Percentiles rank a stretch among this genome's conserved stretches.
These are phyloP conservation scores for Drosophila lowei DNA, from an alignment of 1,140 invertebrate genomes.

Conservation along the genomic window DNA sequence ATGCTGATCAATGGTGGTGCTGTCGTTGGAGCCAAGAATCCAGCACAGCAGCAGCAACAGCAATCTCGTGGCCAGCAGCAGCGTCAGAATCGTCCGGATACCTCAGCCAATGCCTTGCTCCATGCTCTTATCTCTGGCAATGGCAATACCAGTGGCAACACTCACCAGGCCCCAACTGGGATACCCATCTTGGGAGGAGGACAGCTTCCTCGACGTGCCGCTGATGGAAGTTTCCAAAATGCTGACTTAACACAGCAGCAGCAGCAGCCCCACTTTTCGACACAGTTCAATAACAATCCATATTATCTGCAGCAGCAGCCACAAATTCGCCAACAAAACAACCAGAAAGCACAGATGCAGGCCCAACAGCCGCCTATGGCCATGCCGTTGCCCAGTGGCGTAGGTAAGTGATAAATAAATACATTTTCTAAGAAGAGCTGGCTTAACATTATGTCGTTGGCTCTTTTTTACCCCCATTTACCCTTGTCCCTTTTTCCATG, in stretches of 20 bases:
- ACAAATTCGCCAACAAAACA: slow-evolving; percentile 39
- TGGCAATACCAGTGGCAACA: slow-evolving; percentile 6
- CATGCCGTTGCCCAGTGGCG: slow-evolving; percentile 56
- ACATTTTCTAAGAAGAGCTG: background rate
- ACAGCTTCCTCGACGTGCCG: slow-evolving; percentile 11
- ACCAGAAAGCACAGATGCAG: slow-evolving; percentile 30
- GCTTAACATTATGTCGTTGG: background rate
- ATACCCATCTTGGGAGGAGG: too few relatives aligned
- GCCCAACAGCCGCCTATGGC: slow-evolving; percentile 29
- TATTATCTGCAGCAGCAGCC: slow-evolving; percentile 33
- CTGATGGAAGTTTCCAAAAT: slow-evolving; percentile 42
- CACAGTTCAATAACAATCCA: slow-evolving; percentile 24
- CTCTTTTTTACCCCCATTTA: background rate
- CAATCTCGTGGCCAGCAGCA: slow-evolving; percentile 29
- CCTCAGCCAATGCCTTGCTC: slow-evolving; percentile 56
- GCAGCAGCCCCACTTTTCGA: slow-evolving; percentile 32
- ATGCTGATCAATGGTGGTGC: slow-evolving; percentile 49
- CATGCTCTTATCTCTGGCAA: slow-evolving; percentile 63
- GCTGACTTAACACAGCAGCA: slow-evolving; percentile 25
- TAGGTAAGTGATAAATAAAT: slow-evolving; percentile 50
- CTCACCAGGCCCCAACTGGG: too few relatives aligned
- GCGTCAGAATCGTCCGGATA: slow-evolving; percentile 34
- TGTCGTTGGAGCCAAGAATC: slow-evolving; percentile 11
- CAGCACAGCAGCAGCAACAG: slow-evolving; percentile 33
- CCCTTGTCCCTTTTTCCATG: background rate